Percentiles rank a stretch among this genome's conserved stretches.
phyloP scores from a whole-genome alignment of 1,140 invertebrate species.

The Dendroctonus ponderosae region DNA sequence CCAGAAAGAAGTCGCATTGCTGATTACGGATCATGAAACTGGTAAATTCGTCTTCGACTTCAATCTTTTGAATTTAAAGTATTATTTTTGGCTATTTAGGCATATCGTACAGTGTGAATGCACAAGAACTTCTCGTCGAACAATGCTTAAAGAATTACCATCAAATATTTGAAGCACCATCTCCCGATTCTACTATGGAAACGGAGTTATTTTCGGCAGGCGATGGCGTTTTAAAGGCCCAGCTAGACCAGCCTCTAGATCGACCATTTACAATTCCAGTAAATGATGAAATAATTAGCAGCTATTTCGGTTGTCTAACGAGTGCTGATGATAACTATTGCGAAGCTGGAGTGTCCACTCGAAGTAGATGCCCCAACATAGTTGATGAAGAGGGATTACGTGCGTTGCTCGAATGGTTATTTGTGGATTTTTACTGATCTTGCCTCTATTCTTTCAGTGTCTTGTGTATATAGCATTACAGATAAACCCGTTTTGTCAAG shows the following conservation, averaged over 20 bases:
- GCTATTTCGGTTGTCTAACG: constrained; percentile 34
- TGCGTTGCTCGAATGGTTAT: constrained; percentile 30
- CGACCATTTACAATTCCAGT: constrained; percentile 10
- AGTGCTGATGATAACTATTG: constrained; percentile 5
- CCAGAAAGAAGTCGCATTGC: constrained; percentile 46
- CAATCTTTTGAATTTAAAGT: constrained; percentile 6
- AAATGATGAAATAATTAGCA: constrained; percentile 33
- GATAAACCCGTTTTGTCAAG: constrained; percentile 74
- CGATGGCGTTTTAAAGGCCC: constrained; percentile 45
- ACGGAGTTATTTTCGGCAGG: constrained; percentile 44
- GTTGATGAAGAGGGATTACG: constrained; percentile 41
- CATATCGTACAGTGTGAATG: constrained; percentile 46
- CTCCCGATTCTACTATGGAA: constrained; percentile 43
- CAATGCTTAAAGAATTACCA: constrained; percentile 45
- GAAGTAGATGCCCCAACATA: constrained; percentile 27
- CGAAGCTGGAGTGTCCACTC: constrained; percentile 31
- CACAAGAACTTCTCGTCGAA: constrained; percentile 46
- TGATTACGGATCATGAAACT: constrained; percentile 50
- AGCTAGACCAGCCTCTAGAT: constrained; percentile 27
- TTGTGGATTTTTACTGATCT: constrained; percentile 12
- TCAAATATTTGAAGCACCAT: constrained; percentile 42
- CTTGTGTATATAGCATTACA: constrained; percentile 59
- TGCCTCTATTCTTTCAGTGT: constrained; percentile 46
- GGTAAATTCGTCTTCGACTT: constrained; percentile 28
- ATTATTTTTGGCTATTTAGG: constrained; percentile 24